Conservation (phyloP, 2,113 vertebrate species). For the Odontophorus gujanensis region DNA sequence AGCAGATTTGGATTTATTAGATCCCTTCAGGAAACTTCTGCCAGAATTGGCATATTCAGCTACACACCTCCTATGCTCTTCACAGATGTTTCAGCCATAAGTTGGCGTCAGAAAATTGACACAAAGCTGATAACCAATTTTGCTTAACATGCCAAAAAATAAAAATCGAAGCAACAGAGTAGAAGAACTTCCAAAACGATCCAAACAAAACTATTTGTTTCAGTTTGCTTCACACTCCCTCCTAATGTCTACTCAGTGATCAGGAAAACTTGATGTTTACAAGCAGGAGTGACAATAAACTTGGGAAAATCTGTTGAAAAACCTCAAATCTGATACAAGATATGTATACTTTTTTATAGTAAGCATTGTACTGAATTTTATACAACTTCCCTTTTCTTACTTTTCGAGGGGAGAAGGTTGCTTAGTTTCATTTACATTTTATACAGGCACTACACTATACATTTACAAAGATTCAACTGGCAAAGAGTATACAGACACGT, state of each 20-base stretch:
- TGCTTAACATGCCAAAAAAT: not conserved
- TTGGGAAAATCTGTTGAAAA: not conserved
- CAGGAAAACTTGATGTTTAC: not conserved
- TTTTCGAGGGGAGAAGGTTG: not conserved
- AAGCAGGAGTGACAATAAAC: not conserved
- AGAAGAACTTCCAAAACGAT: not conserved
- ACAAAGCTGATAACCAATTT: not conserved
- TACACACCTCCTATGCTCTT: not conserved
- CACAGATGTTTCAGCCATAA: not conserved
- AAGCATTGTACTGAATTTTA: not conserved
- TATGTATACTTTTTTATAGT: not conserved
- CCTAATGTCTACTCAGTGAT: not conserved
- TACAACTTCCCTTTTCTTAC: not conserved
- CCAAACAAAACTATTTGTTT: not conserved
- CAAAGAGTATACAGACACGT: not conserved
- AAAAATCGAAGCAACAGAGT: not conserved
- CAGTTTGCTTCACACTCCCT: not conserved
- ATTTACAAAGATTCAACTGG: not conserved
- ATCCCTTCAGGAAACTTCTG: not conserved
- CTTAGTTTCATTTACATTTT: not conserved
- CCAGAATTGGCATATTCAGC: not conserved
- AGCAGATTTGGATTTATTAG: slow-evolving; percentile 5
- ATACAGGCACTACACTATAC: not conserved
- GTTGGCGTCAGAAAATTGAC: not conserved
- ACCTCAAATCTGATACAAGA: not conserved